phyloP scores from a whole-genome alignment of 2,797 vertebrate genomes.

The Scleropages formosus region DNA sequence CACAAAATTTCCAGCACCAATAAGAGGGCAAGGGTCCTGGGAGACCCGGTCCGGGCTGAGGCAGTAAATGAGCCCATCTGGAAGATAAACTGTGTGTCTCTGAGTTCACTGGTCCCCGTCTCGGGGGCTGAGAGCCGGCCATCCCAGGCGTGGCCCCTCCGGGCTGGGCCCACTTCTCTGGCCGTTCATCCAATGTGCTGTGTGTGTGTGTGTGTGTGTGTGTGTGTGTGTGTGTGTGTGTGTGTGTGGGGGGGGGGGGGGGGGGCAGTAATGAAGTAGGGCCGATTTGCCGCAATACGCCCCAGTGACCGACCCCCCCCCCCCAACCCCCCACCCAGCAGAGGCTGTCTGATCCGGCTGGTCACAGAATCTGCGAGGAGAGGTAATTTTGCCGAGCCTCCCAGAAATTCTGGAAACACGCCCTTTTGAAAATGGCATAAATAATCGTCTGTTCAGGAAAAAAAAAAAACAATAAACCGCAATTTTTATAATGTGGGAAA shows the following conservation, averaged over 20 bases:
- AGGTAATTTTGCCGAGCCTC: neutral
- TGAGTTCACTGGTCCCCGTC: constrained; percentile 68
- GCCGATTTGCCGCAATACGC: constrained; percentile 41
- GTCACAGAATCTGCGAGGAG: too few relatives aligned
- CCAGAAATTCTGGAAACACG: neutral
- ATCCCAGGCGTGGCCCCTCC: constrained; percentile 49
- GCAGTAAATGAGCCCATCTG: constrained; percentile 68
- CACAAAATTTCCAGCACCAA: constrained; percentile 51
- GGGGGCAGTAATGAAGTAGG: constrained; percentile 60
- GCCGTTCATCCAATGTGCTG: constrained; percentile 52
- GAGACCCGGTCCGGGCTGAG: constrained; percentile 58
- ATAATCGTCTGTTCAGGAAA: neutral
- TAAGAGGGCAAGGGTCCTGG: constrained; percentile 40
- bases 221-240: neutral
- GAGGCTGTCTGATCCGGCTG: too few relatives aligned
- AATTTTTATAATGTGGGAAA: neutral
- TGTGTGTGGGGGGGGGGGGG: constrained; percentile 41
- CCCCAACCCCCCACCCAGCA: neutral
- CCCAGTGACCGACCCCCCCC: neutral
- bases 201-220: neutral
- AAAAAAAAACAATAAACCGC: neutral
- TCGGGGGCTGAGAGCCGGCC: constrained; percentile 54
- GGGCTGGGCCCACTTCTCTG: constrained; percentile 44
- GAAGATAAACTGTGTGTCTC: constrained; percentile 69
- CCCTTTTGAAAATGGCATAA: neutral